A percentile compares a stretch with the other conserved stretches of the same genome.
These are phyloP conservation scores for Semibalanus balanoides DNA, from an alignment of 1,140 invertebrate genomes.

Conservation along the genomic window DNA sequence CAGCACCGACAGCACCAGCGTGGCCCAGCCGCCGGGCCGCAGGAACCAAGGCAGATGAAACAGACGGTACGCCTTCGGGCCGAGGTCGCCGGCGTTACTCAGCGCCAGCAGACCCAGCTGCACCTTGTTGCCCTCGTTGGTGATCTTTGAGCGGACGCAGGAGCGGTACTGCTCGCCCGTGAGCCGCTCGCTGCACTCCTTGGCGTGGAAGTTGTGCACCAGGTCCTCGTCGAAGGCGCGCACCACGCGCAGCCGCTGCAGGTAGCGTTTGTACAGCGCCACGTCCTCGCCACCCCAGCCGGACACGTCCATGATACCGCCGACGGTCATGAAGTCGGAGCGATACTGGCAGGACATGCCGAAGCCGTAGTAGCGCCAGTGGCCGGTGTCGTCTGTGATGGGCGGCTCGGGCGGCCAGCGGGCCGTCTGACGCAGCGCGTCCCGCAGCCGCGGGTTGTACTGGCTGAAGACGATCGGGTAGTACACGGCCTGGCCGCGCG, in stretches of 20 bases:
- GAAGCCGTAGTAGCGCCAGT: slow-evolving; percentile 72
- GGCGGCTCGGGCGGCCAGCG: neutral
- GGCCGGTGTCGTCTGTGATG: slow-evolving; percentile 59
- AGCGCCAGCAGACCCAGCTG: neutral
- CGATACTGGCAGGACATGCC: slow-evolving; percentile 73
- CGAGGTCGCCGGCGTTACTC: neutral
- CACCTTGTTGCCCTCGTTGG: slow-evolving; percentile 56
- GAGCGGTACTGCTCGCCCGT: slow-evolving; percentile 57
- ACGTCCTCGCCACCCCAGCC: slow-evolving; percentile 73
- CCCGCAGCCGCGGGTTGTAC: slow-evolving; percentile 52
- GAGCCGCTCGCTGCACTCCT: slow-evolving; percentile 46
- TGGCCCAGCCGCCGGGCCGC: neutral
- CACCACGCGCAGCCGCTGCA: slow-evolving; percentile 36
- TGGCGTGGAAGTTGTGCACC: slow-evolving; percentile 70
- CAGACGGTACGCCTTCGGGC: neutral
- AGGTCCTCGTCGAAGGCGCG: slow-evolving; percentile 66
- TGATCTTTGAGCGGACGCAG: slow-evolving; percentile 56
- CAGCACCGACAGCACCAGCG: neutral
- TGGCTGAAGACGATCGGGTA: slow-evolving; percentile 72
- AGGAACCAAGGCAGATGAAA: neutral
- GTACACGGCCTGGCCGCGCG: slow-evolving; percentile 54
- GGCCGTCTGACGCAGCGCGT: neutral
- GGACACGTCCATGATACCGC: slow-evolving; percentile 57
- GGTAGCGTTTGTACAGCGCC: slow-evolving; percentile 42
- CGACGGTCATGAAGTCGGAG: slow-evolving; percentile 55